Percentiles rank a stretch among this genome's conserved stretches.
These are phyloP conservation scores for Trochalopteron elliotii DNA, from an alignment of 2,113 vertebrate genomes.

Conservation along the genomic window DNA sequence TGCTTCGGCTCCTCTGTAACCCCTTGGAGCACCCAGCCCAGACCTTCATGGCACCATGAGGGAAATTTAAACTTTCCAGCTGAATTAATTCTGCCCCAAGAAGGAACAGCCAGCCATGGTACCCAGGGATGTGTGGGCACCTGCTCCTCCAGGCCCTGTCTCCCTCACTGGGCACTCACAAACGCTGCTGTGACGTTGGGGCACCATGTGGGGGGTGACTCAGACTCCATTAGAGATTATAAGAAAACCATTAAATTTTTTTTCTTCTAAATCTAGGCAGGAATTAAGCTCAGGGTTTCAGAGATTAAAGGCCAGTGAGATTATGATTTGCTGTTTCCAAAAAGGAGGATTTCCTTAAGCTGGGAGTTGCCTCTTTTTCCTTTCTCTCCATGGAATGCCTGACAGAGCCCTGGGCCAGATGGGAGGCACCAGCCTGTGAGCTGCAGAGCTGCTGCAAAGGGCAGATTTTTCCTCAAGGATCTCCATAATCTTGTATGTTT, in stretches of 20 bases:
- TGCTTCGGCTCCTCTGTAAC: rapidly evolving
- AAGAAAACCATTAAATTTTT: not conserved
- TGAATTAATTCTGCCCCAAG: not conserved
- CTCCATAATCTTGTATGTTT: not conserved
- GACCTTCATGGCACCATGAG: rapidly evolving
- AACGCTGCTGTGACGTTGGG: rapidly evolving
- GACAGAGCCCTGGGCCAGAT: not conserved
- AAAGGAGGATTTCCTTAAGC: constrained; percentile 21
- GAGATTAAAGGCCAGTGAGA: constrained; percentile 20
- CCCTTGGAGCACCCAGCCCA: not conserved
- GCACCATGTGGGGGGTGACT: not conserved
- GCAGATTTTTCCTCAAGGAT: not conserved
- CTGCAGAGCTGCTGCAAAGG: not conserved
- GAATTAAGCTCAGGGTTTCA: not conserved
- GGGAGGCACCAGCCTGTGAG: not conserved
- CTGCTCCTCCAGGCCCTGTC: not conserved
- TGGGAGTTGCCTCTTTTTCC: not conserved
- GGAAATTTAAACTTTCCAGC: not conserved
- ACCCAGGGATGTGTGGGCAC: not conserved
- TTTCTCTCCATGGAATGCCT: not conserved
- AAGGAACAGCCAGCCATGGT: rapidly evolving
- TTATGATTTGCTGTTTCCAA: not conserved
- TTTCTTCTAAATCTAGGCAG: not conserved
- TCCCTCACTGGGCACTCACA: rapidly evolving
- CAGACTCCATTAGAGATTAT: not conserved